Evolutionary conservation across 2,113 vertebrate species (phyloP), one percentile per base, ranked within the genome.

Genomic region (Hemiprocne comata): DNA sequence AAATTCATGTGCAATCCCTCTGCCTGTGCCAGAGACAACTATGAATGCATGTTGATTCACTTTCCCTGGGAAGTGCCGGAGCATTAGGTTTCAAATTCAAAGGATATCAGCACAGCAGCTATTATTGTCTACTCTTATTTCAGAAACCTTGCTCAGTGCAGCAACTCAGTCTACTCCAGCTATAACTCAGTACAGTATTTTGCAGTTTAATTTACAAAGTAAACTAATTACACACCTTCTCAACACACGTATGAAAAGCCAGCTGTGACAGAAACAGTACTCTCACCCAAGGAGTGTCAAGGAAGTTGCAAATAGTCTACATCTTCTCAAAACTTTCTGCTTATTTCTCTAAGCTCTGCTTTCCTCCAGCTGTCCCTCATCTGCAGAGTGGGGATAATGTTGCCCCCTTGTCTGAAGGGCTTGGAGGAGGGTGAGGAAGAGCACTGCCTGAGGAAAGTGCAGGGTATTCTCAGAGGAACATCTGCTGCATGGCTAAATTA

Each of bases 201-300:
- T 80, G 9, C 48, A 77, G 87, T 48, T 80, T 77, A 86, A 88
- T 86, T 95, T 92, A 69, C 65, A 88, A 84, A 86, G n/a, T 42
- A 65, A 86, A 48, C 72, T 78, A 40, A 77, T 75, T 77, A 78
- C 65, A 64, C 29, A 53, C 57, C 28, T 81, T 76, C 67, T 92
- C 48, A 31, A 57, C 5, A 42, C 31, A 70, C 0, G 0, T 9
- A 48, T 29, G 33, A 70, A 62, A 87, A 87, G 33, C 11, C 78
- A 77, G 13, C 5, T 2, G 71, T 67, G 64, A 71, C 61, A 77
- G 51, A 58, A 88, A 17, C 36, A 65, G 40, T 38, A 21, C 15
- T 66, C 25, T 76, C 28, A 62, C 10, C 6, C 13, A 7, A 21
- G 18, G 26, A 76, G 10, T 8, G 13, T 40, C 46, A 51, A 51